Evolutionary conservation across 2,888 invertebrate genomes (phyloP), one percentile per base, ranked within the genome.

Genomic region (Apotomis betuletana): DNA sequence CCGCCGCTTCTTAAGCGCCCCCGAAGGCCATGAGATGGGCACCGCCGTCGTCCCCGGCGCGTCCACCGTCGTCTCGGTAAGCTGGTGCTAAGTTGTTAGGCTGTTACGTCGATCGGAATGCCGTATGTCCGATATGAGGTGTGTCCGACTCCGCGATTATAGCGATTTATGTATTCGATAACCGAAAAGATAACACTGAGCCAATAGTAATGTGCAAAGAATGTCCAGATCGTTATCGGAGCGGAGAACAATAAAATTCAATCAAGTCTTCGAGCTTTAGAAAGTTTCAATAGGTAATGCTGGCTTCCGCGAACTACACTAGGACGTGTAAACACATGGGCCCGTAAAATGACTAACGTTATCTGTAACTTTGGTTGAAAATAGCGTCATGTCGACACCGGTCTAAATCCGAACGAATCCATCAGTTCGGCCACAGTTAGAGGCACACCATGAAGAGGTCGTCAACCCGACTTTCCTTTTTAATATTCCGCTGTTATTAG

Each of bases 11-110:
- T 88, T 92, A 74, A 92, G 92, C 86, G 92, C 88, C 74, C 91
- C 92, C 75, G 92, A 89, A 75, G 92, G 92, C 77, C 90, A 89
- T 76, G 83, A 79, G 41, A 78, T 79, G 73, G 81, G 82, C 74
- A 83, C 86, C 75, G 84, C 83, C 77, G 85, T 84, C 75, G 89
- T 87, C 75, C 85, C 90, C 76, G 86, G 86, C 81, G 87, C 91
- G 79, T 91, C 92, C 65, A 90, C 92, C 77, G 89, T 92, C 76
- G 93, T 91, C 81, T 92, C 93, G 92, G 93, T 93, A 86, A 91
- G 90, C 67, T 27, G 38, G 49, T 55, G 52, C 44, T 36, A 74
- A 70, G 27, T 27, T 27, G 27, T 27, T 27, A 27, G 27, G 27
- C 58, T 83, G 84, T 81, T 85, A 85, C 83, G 80, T 49, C 81